A percentile compares a stretch with the other conserved stretches of the same genome.
Evolutionary conservation across 2,797 vertebrate species (phyloP).

Genomic region (Microctenopoma steveboyesi): DNA sequence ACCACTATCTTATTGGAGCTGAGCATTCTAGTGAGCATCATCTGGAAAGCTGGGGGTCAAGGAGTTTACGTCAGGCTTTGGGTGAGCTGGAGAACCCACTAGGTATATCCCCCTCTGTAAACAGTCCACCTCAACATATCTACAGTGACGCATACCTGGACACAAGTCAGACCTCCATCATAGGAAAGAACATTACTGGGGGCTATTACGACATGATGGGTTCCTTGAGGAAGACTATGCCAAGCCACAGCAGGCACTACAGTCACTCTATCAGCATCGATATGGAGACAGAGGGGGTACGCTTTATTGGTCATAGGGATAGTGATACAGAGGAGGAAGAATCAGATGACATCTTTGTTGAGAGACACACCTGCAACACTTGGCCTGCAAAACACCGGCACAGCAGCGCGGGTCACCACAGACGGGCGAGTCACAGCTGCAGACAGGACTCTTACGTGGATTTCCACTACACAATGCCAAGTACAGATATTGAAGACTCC

Average conservation of each 20-base stretch:
- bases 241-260: slow-evolving; percentile 69
- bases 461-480: slow-evolving; percentile 86
- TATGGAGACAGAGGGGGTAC: slow-evolving; percentile 81
- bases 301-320: slow-evolving; percentile 75
- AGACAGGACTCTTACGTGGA: slow-evolving; percentile 78
- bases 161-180: slow-evolving; percentile 66
- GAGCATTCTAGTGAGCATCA: slow-evolving; percentile 61
- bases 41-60: slow-evolving; percentile 86
- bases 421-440: slow-evolving; percentile 74
- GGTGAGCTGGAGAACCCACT: slow-evolving; percentile 87
- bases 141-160: slow-evolving; percentile 79
- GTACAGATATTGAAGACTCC: slow-evolving; percentile 83
- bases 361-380: slow-evolving; percentile 80
- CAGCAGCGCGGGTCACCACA: slow-evolving; percentile 72
- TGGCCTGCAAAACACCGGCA: slow-evolving; percentile 90
- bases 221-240: slow-evolving; percentile 85
- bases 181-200: slow-evolving; percentile 70
- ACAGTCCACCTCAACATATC: slow-evolving; percentile 66
- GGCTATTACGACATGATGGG: slow-evolving; percentile 89
- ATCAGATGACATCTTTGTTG: slow-evolving; percentile 76
- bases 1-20: slow-evolving; percentile 74
- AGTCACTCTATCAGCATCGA: slow-evolving; percentile 83
- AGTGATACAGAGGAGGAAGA: slow-evolving; percentile 78
- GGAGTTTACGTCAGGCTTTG: slow-evolving; percentile 80
- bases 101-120: slow-evolving; percentile 77